Evolutionary conservation across 2,113 vertebrate species (phyloP).

Genomic region (Cranoglanis bouderius): DNA sequence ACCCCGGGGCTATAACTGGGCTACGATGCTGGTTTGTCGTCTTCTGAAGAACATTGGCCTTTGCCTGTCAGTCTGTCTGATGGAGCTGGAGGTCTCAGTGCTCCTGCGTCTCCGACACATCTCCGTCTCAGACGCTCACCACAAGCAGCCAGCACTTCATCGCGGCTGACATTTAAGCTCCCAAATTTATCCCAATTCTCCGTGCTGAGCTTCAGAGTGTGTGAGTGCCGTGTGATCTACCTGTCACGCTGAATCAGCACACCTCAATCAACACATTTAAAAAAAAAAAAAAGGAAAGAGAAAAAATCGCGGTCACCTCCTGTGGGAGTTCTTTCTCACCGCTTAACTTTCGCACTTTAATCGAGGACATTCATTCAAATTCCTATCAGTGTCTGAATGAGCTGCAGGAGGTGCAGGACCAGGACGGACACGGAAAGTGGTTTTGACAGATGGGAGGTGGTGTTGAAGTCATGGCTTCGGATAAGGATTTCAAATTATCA

Average conservation of each 20-base stretch:
- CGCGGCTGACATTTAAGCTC: constrained; percentile 68
- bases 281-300: constrained; percentile 49
- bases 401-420: neutral
- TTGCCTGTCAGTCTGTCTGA: constrained; percentile 35
- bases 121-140: constrained; percentile 52
- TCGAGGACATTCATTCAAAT: neutral
- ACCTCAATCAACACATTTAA: constrained; percentile 44
- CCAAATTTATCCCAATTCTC: constrained; percentile 58
- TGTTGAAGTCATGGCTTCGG: neutral
- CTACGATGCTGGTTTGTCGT: neutral
- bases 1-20: constrained; percentile 4
- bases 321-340: neutral
- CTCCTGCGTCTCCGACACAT: constrained; percentile 56
- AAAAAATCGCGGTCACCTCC: neutral
- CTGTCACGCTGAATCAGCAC: constrained; percentile 56
- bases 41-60: constrained; percentile 12
- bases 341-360: neutral
- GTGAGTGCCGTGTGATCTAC: constrained; percentile 55
- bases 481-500: constrained; percentile 16
- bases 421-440: neutral
- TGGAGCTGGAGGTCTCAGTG: constrained; percentile 20
- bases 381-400: neutral
- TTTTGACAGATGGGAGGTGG: neutral
- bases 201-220: constrained; percentile 43
- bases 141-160: constrained; percentile 46